Conservation (phyloP, 2,888 invertebrate genomes). For the Lutraria lutraria region DNA sequence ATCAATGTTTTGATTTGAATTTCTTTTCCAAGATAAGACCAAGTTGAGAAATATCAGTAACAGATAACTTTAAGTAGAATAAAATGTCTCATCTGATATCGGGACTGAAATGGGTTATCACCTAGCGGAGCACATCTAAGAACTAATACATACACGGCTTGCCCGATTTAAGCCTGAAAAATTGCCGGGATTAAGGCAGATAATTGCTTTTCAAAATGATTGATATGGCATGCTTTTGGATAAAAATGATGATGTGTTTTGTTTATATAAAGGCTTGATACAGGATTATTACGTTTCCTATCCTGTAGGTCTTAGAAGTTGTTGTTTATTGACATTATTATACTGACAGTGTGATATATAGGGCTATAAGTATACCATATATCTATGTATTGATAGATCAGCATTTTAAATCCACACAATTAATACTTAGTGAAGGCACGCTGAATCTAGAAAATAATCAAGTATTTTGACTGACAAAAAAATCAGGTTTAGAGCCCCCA, state of each 20-base stretch:
- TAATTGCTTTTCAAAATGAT: constrained; percentile 61
- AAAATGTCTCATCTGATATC: constrained; percentile 42
- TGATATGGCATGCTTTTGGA: constrained; percentile 53
- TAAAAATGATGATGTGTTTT: constrained; percentile 47
- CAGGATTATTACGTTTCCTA: neutral
- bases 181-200: constrained; percentile 49
- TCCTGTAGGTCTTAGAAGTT: neutral
- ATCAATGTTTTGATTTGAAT: constrained; percentile 60
- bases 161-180: constrained; percentile 55
- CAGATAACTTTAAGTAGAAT: constrained; percentile 36
- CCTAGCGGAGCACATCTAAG: constrained; percentile 17
- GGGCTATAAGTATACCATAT: too few relatives aligned
- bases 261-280: constrained; percentile 33
- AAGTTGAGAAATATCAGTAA: neutral
- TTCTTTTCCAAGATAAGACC: constrained; percentile 35
- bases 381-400: neutral
- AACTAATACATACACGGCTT: constrained; percentile 41
- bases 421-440: too few relatives aligned
- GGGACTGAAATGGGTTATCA: constrained; percentile 49
- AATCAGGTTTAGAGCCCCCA: too few relatives aligned
- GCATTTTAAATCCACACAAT: too few relatives aligned
- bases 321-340: constrained; percentile 34
- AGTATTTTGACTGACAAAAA: too few relatives aligned
- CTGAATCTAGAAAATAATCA: too few relatives aligned
- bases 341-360: neutral